These are phyloP conservation scores for Potamarius usumacintae DNA, from an alignment of 2,113 vertebrate genomes.

Conservation along the genomic window DNA sequence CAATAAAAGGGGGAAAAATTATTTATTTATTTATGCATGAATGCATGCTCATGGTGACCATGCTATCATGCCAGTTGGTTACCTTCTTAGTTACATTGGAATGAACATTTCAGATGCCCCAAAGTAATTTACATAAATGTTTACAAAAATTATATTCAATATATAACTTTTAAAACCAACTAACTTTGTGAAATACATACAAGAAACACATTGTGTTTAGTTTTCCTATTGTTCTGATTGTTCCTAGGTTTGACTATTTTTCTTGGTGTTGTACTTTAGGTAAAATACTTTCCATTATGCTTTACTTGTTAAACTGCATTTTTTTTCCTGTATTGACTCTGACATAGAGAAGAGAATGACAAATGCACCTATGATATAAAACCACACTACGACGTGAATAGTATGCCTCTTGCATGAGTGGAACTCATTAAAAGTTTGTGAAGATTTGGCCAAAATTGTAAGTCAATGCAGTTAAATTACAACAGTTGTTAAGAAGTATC, in stretches of 20 bases:
- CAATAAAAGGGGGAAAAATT: not conserved
- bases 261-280: not conserved
- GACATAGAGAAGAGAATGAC: not conserved
- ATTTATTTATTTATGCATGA: too few relatives aligned
- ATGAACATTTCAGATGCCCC: not conserved
- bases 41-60: too few relatives aligned
- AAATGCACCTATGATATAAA: not conserved
- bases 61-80: not conserved
- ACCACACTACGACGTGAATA: not conserved
- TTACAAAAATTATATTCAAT: not conserved
- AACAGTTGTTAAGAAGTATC: not conserved
- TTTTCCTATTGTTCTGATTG: not conserved
- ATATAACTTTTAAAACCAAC: not conserved
- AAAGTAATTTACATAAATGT: not conserved
- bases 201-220: not conserved
- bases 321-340: not conserved
- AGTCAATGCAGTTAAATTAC: not conserved
- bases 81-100: not conserved
- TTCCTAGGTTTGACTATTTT: not conserved
- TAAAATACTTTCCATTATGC: not conserved
- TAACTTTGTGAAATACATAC: not conserved
- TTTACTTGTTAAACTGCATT: constrained; percentile 29
- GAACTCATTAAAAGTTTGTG: not conserved
- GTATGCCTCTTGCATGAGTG: not conserved
- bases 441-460: not conserved